Evolutionary conservation across 2,113 vertebrate species (phyloP).

Genomic region (Oryzias javanicus): DNA sequence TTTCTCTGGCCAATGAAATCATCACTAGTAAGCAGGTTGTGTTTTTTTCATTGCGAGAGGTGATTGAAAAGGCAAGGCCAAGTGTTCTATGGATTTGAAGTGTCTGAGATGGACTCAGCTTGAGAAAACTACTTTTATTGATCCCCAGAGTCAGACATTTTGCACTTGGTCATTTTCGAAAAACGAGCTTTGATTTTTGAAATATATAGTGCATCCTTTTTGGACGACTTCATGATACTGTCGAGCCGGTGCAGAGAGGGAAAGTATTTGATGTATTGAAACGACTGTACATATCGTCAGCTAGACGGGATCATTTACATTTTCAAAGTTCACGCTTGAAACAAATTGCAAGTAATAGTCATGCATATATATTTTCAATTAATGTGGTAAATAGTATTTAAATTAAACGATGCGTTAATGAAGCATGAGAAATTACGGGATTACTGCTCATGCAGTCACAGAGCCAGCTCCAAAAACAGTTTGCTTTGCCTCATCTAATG

Average conservation of each 20-base stretch:
- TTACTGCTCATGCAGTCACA: too few species aligned
- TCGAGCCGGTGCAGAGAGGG: constrained; percentile 35
- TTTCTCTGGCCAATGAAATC: constrained; percentile 45
- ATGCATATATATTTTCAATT: background rate
- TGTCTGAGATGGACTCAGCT: constrained; percentile 56
- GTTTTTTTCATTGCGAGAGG: constrained; percentile 27
- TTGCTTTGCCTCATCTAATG: too few species aligned
- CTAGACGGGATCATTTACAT: background rate
- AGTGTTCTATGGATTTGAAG: constrained; percentile 54
- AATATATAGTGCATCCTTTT: constrained; percentile 45
- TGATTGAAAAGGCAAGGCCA: constrained; percentile 21
- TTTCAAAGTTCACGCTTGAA: too few species aligned
- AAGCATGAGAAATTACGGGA: too few species aligned
- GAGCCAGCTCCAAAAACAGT: too few species aligned
- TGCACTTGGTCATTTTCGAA: constrained; percentile 54
- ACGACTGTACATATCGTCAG: background rate
- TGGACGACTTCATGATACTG: constrained; percentile 25
- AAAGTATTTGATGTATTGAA: constrained; percentile 9
- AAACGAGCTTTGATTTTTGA: constrained; percentile 49
- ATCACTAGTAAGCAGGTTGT: constrained; percentile 28
- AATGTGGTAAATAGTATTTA: background rate
- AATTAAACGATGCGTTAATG: background rate
- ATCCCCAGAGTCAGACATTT: constrained; percentile 63
- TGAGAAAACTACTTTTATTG: constrained; percentile 64
- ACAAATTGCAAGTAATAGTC: background rate